Evolutionary conservation across 2,113 vertebrate genomes (phyloP).

Genomic region (Tretioscincus oriximinensis): DNA sequence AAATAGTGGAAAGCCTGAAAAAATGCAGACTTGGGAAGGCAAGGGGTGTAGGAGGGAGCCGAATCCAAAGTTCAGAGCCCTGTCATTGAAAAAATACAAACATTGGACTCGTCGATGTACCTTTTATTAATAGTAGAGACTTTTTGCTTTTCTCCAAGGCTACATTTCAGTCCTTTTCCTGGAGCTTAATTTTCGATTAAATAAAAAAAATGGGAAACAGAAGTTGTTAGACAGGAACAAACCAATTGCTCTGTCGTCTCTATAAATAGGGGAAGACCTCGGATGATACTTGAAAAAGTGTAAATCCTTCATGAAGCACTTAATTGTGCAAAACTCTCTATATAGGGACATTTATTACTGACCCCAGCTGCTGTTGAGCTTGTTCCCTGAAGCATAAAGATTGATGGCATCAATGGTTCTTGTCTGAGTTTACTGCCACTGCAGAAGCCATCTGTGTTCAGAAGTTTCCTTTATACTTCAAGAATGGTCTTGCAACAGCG

Average conservation of each 20-base stretch:
- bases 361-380: constrained; percentile 64
- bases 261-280: background rate
- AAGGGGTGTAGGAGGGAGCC: too few species aligned
- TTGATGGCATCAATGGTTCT: constrained; percentile 46
- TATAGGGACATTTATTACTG: constrained; percentile 57
- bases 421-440: constrained; percentile 16
- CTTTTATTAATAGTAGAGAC: background rate
- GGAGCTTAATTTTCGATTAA: accelerated
- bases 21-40: too few species aligned
- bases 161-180: accelerated
- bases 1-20: too few species aligned
- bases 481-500: accelerated
- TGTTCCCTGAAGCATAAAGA: constrained; percentile 59
- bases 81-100: too few species aligned
- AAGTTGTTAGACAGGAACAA: constrained; percentile 7
- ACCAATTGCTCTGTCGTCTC: background rate
- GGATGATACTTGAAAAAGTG: constrained; percentile 44
- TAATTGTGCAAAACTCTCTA: constrained; percentile 62
- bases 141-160: background rate
- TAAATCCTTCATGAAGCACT: constrained; percentile 60
- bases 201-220: background rate
- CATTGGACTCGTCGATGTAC: too few species aligned
- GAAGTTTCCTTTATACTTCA: constrained; percentile 32
- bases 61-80: too few species aligned
- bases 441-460: constrained; percentile 20